Base-by-base conservation (phyloP, 2,888 invertebrate species). In the Gymnoscelis rufifasciata region DNA sequence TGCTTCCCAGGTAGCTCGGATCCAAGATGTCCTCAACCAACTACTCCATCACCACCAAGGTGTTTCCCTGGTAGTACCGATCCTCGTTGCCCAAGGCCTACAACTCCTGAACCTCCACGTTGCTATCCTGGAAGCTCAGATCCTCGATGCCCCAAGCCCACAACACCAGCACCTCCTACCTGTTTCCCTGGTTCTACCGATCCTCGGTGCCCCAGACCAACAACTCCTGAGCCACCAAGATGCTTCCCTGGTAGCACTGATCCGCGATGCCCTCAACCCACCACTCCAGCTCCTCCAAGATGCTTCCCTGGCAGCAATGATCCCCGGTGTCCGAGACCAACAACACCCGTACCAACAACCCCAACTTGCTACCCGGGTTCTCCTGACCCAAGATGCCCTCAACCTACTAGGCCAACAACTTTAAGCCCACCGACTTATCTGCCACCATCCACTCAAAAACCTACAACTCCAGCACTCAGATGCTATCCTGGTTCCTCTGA, bases 311-410 rank as follows among this genome's bases (percentile, higher is more conserved):
- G 68, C 0, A 53, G 39, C n/a, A 54, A 15, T 52, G 52, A 81
- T 55, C 68, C 74, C 0, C 53, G 68, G n/a, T 77, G 77, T 43
- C 76, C 74, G 3, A 59, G 56, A 57, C 63, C 67, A 19, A 62
- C 70, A 0, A 59, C 57, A 3, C 62, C 66, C 2, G 57, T n/a
- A n/a, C 66, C 66, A 0, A 66, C 72, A 63, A 55, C 30, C 12
- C 63, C 72, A 41, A 54, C 55, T 23, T 66, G 69, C 24, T 71
- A 41, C 51, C 64, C 66, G 0, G 66, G 66, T 0, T 60, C 55
- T n/a, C 51, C 50, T 0, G 69, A 74, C 7, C 56, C 60, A 0
- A 46, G 63, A 0, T 77, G 78, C 37, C 76, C 72, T 0, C 66
- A 64, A 29, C 65, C 65, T 0, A 62, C 71, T 0, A 59, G 68